A percentile compares a stretch with the other conserved stretches of the same genome.
Conservation (phyloP, 2,888 invertebrate species). For the Melanargia galathea region DNA sequence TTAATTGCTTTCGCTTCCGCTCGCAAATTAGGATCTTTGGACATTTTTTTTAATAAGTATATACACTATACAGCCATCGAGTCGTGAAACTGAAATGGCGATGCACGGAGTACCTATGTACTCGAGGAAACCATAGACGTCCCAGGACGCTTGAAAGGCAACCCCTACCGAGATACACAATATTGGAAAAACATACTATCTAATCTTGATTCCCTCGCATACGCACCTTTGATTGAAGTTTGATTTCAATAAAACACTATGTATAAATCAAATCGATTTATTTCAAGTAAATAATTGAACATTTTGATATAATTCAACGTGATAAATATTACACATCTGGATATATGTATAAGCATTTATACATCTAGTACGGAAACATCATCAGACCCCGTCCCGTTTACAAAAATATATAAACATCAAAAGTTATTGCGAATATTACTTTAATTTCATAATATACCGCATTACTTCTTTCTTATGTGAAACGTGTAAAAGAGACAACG, state of each 20-base stretch:
- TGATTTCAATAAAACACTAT: conserved; percentile 21
- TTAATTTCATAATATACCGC: conserved; percentile 19
- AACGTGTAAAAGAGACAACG: conserved; percentile 5
- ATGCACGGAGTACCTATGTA: too few relatives aligned
- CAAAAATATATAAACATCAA: conserved; percentile 27
- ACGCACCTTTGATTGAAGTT: not conserved
- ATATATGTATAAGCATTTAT: not conserved
- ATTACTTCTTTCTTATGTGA: not conserved
- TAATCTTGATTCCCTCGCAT: too few relatives aligned
- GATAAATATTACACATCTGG: conserved; percentile 35
- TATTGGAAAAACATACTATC: too few relatives aligned
- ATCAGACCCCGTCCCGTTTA: conserved; percentile 2
- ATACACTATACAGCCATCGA: too few relatives aligned
- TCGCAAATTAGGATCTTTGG: too few relatives aligned
- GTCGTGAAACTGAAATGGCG: too few relatives aligned
- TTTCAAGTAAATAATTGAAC: conserved; percentile 45
- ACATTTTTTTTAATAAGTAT: too few relatives aligned
- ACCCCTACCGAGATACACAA: too few relatives aligned
- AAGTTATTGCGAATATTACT: conserved; percentile 3
- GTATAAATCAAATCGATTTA: conserved; percentile 41
- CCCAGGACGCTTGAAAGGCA: too few relatives aligned
- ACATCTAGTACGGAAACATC: not conserved
- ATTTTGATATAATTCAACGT: conserved; percentile 41
- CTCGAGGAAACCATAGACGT: too few relatives aligned
- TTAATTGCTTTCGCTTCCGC: too few relatives aligned